Evolutionary conservation across 2,113 vertebrate genomes (phyloP), one percentile per base, ranked within the genome.

Genomic region (Crotophaga sulcirostris): DNA sequence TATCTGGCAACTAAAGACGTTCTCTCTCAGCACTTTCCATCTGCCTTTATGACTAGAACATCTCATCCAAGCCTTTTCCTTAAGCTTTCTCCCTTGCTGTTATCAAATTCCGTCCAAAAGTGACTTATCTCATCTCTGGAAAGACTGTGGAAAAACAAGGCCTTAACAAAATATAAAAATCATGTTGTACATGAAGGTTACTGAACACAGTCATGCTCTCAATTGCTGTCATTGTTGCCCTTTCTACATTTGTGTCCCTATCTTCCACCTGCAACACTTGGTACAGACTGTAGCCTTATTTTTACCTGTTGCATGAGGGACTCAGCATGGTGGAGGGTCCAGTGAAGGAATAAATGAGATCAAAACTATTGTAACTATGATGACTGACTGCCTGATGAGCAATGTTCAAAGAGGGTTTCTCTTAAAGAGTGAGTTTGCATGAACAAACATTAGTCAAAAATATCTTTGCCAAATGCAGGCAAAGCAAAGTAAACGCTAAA

Each of bases 131-230:
- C 84, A 81, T 52, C 38, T 89, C 69, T 81, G 73, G 52, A 67
- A 91, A 81, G 66, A 63, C 66, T 87, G 40, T 38, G 52, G 52
- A 86, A 84, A 95, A 96, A 84, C 49, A 80, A 81, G 44, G 91
- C 73, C 69, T 86, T 91, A 55, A 74, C 36, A 56, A 89, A 20
- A 16, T 23, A 47, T 3, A 34, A 33, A 73, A 56, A 51, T 70
- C 14, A 73, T 1, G 7, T 54, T 51, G 59, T 33, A 56, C 31
- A 47, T 64, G 49, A 29, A 55, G 87, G 26, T 83, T 66, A 87
- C 44, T 51, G 44, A 87, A 72, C 26, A 59, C 17, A 84, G n/a
- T 54, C 63, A 69, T 58, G 36, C 20, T 34, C 52, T 62, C 74
- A 52, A 3, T 73, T 84, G 58, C 66, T 45, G 64, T 64, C 80